A percentile compares a stretch with the other conserved stretches of the same genome.
Conservation (phyloP, 2,113 vertebrate genomes). For the Eulemur rufifrons region DNA sequence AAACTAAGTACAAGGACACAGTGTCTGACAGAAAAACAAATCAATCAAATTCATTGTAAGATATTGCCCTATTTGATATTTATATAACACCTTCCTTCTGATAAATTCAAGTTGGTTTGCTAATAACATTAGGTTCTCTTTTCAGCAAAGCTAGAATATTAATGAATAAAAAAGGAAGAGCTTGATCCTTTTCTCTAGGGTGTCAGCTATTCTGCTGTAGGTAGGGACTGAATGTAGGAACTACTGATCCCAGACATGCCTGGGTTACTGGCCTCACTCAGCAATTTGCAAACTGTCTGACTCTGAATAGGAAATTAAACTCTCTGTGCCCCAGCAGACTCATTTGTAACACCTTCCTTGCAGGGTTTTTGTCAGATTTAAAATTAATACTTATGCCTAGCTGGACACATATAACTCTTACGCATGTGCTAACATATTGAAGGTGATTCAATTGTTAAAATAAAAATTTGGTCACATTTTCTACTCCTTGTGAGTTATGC, state of each 20-base stretch:
- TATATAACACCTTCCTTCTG: background rate
- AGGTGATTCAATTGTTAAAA: background rate
- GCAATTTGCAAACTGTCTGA: background rate
- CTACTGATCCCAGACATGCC: background rate
- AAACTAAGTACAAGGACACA: background rate
- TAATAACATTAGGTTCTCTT: background rate
- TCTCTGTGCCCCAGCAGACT: background rate
- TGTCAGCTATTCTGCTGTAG: accelerated
- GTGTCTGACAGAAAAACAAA: background rate
- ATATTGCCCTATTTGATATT: background rate
- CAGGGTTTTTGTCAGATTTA: background rate
- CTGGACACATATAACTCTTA: background rate
- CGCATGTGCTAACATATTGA: background rate
- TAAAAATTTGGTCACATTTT: background rate
- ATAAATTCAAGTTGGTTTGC: background rate
- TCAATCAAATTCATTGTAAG: background rate
- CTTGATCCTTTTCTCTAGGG: background rate
- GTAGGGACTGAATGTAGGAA: accelerated
- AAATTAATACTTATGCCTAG: background rate
- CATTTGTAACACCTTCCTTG: accelerated
- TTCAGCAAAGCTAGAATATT: background rate
- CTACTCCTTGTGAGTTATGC: accelerated
- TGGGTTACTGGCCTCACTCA: too few relatives aligned
- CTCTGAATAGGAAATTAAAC: accelerated
- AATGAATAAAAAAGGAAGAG: too few relatives aligned